phyloP scores from a whole-genome alignment of 2,797 vertebrate genomes.

The Setipinna tenuifilis region DNA sequence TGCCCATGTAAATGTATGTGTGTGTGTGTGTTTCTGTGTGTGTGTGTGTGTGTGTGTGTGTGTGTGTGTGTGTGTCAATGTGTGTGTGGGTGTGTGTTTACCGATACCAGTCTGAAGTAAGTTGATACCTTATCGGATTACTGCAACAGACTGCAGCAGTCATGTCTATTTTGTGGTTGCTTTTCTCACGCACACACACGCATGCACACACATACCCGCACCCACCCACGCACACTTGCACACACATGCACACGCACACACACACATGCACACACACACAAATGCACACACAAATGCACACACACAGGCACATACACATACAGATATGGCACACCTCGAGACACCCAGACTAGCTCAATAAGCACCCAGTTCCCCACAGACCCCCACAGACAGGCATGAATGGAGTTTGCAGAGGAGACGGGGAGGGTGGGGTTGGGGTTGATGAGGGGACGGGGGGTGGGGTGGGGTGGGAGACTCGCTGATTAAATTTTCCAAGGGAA shows the following conservation, averaged over 20 bases:
- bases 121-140: not conserved
- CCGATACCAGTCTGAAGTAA: conserved; percentile 25
- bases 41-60: conserved; percentile 19
- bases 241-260: not conserved
- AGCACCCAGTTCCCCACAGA: not conserved
- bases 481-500: conserved; percentile 34
- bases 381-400: conserved; percentile 14
- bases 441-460: too few relatives aligned
- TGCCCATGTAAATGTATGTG: not conserved
- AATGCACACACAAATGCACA: not conserved
- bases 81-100: conserved; percentile 30
- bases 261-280: not conserved
- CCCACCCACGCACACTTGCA: conserved; percentile 12
- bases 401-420: conserved; percentile 1
- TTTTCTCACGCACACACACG: not conserved
- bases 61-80: conserved; percentile 28
- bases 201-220: conserved; percentile 7
- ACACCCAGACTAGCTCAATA: not conserved
- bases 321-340: not conserved
- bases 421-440: not conserved
- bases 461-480: not conserved
- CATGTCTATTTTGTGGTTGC: conserved; percentile 1
- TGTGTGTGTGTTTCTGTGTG: conserved; percentile 22
- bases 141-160: not conserved
- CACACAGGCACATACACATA: not conserved